Evolutionary conservation across 2,113 vertebrate genomes (phyloP).

Genomic region (Cryptotis parvus): DNA sequence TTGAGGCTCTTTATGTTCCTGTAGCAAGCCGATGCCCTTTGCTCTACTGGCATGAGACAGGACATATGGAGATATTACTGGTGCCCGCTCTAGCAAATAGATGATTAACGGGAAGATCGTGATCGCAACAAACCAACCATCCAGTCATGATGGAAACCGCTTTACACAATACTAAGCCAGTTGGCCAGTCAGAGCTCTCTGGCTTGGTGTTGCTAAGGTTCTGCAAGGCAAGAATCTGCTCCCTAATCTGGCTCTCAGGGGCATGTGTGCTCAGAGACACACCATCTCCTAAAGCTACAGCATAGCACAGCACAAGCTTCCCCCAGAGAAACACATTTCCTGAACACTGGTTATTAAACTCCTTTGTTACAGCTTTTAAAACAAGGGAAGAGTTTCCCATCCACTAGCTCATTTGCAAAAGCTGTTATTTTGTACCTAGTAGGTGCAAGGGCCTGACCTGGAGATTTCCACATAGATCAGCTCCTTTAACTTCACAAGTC

Average conservation of each 20-base stretch:
- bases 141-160: background rate
- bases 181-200: no score
- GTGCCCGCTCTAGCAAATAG: no score
- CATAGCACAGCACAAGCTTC: no score
- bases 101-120: no score
- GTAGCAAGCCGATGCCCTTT: no score
- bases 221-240: background rate
- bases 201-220: fast-evolving
- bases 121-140: background rate
- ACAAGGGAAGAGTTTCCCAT: background rate
- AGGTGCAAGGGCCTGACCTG: background rate
- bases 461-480: background rate
- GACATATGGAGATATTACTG: no score
- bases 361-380: background rate
- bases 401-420: background rate
- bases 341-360: background rate
- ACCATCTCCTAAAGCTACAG: background rate
- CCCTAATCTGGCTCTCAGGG: background rate
- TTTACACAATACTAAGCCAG: background rate
- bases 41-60: no score
- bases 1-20: no score
- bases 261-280: fast-evolving
- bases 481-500: background rate
- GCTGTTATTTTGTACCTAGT: background rate
- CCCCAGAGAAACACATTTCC: background rate